Base-by-base conservation (phyloP, 2,888 invertebrate genomes). In the Cryptosula pallasiana region DNA sequence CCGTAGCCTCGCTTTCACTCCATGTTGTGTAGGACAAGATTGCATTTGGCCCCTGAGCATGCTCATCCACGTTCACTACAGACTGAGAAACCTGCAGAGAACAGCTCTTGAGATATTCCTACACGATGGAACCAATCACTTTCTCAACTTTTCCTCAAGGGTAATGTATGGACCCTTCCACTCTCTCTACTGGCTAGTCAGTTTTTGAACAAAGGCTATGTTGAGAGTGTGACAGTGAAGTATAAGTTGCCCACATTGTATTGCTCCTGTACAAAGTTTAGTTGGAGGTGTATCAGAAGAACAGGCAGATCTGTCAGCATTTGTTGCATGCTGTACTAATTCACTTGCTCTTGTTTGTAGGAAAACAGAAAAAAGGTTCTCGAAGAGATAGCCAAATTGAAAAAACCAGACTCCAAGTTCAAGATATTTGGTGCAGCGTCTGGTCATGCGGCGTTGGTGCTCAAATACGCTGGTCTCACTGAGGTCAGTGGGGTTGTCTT, bases 61-160 rank as follows among this genome's bases (percentile, higher is more conserved):
- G 80, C 84, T 90, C 71, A 82, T 89, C 32, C 89, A 90, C 79
- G 87, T 90, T n/a, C 89, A 90, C 82, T 84, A 89, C 73, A 81
- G 90, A 34, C 86, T 89, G 73, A 89, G 89, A 82, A 90, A 90
- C 81, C 82, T 90, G 20, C 83, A 89, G 13, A 82, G 89, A 73
- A 89, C 88, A 79, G 90, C 89, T n/a, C 81, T 90, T 73, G 90
- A 90, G 80, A 86, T 90, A 77, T 90, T 90, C 80, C 82, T 90
- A 13, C 84, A 89, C 27, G 89, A 90, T 80, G 89, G 90, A 79
- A 89, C 89, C 0, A 90, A 89, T 77, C 89, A 89, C 78, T 89
- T 90, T 81, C 83, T 90, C 35, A 90, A 90, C 81, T 90, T 90
- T 77, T 86, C 63, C 29, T 29, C 25, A n/a, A 27, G 13, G 32